Conservation (phyloP, 2,113 vertebrate genomes). For the Panthera tigris region DNA sequence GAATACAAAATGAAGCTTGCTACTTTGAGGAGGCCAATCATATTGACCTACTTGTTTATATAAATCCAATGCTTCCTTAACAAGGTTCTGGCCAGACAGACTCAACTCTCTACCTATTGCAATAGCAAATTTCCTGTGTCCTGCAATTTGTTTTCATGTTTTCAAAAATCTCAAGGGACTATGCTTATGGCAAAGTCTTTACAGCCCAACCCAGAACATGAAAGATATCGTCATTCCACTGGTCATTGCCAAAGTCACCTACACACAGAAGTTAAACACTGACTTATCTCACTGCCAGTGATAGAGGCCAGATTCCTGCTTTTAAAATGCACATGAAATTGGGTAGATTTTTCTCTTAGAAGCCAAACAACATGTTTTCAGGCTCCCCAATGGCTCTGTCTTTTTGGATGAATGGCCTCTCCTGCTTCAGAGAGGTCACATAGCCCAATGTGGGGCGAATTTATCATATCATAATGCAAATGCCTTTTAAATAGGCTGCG, state of each 20-base stretch:
- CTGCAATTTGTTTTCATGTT: background rate
- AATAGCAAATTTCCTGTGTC: slow-evolving; percentile 34
- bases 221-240: background rate
- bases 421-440: background rate
- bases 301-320: background rate
- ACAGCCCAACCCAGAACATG: background rate
- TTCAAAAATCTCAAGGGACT: background rate
- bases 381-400: background rate
- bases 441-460: background rate
- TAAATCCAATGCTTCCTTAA: slow-evolving; percentile 66
- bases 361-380: background rate
- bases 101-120: background rate
- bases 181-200: slow-evolving; percentile 3
- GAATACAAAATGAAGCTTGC: slow-evolving; percentile 57
- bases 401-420: background rate
- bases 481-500: background rate
- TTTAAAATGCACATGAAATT: background rate
- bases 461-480: background rate
- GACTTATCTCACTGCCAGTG: background rate
- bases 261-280: background rate
- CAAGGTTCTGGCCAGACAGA: background rate
- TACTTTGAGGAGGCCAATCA: slow-evolving; percentile 30
- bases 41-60: slow-evolving; percentile 64
- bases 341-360: background rate
- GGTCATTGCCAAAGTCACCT: background rate